phyloP scores from a whole-genome alignment of 1,140 invertebrate genomes.

The Chironomus striatipennis region DNA sequence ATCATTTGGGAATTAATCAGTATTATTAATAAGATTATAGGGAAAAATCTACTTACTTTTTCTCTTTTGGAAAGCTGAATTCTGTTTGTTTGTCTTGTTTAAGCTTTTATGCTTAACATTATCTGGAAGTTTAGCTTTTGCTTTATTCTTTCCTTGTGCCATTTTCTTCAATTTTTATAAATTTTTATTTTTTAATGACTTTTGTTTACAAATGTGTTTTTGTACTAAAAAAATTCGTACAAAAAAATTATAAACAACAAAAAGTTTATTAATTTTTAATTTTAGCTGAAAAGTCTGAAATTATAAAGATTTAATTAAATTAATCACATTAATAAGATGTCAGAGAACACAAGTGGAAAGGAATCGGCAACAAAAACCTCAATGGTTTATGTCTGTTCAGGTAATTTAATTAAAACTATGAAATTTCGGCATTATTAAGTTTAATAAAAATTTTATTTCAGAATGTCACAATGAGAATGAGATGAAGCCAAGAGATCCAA shows the following conservation, averaged over 20 bases:
- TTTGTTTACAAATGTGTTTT: too few species aligned
- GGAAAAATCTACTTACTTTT: too few species aligned
- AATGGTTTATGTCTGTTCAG: constrained; percentile 89
- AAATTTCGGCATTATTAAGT: constrained; percentile 26
- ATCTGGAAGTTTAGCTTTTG: constrained; percentile 46
- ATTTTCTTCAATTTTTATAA: constrained; percentile 34
- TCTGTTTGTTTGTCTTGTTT: constrained; percentile 41
- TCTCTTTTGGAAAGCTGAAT: constrained; percentile 42
- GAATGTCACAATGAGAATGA: constrained; percentile 97
- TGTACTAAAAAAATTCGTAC: too few species aligned
- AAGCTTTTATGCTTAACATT: constrained; percentile 39
- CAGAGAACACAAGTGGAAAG: constrained; percentile 45
- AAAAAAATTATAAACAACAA: too few species aligned
- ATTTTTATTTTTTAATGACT: too few species aligned
- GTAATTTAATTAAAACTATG: constrained; percentile 43
- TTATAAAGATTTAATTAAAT: too few species aligned
- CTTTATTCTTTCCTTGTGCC: constrained; percentile 53
- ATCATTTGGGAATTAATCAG: too few species aligned
- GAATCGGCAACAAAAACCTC: constrained; percentile 61
- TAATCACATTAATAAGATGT: constrained; percentile 37
- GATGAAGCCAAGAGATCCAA: constrained; percentile 90
- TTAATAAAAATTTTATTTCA: constrained; percentile 47
- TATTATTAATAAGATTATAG: too few species aligned
- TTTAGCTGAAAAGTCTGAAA: too few species aligned
- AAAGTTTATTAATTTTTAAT: too few species aligned